These are phyloP conservation scores for Ectropis crepuscularia DNA, from an alignment of 2,888 invertebrate species.

Conservation along the genomic window DNA sequence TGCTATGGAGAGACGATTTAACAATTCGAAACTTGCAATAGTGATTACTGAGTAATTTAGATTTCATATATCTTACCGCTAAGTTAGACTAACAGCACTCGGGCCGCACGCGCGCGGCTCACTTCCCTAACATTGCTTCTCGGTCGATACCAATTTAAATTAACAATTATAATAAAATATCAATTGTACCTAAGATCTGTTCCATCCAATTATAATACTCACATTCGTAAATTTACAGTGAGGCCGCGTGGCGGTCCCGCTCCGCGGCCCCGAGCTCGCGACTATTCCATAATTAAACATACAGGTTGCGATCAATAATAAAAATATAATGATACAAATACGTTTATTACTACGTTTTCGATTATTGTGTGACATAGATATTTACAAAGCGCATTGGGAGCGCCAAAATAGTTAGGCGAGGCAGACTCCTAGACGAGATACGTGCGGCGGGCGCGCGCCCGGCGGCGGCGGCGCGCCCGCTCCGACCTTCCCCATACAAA, in stretches of 20 bases:
- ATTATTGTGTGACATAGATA: constrained; percentile 84
- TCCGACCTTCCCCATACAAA: constrained; percentile 51
- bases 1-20: constrained; percentile 81
- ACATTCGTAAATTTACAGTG: constrained; percentile 76
- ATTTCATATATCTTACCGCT: constrained; percentile 80
- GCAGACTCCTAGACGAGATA: constrained; percentile 66
- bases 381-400: constrained; percentile 82
- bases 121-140: constrained; percentile 80
- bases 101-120: constrained; percentile 69
- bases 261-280: constrained; percentile 62
- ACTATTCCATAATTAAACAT: constrained; percentile 74
- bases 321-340: constrained; percentile 85
- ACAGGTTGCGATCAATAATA: constrained; percentile 83
- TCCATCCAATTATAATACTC: constrained; percentile 79
- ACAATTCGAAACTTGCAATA: constrained; percentile 81
- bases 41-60: constrained; percentile 84
- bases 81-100: constrained; percentile 81
- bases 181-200: constrained; percentile 85
- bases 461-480: constrained; percentile 35
- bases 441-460: constrained; percentile 16
- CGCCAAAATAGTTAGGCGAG: constrained; percentile 76
- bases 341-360: constrained; percentile 82
- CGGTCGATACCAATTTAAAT: constrained; percentile 82
- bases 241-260: constrained; percentile 54
- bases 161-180: constrained; percentile 84